Evolutionary conservation across 1,140 invertebrate genomes (phyloP), one percentile per base, ranked within the genome.

Genomic region (Lepidurus apus): DNA sequence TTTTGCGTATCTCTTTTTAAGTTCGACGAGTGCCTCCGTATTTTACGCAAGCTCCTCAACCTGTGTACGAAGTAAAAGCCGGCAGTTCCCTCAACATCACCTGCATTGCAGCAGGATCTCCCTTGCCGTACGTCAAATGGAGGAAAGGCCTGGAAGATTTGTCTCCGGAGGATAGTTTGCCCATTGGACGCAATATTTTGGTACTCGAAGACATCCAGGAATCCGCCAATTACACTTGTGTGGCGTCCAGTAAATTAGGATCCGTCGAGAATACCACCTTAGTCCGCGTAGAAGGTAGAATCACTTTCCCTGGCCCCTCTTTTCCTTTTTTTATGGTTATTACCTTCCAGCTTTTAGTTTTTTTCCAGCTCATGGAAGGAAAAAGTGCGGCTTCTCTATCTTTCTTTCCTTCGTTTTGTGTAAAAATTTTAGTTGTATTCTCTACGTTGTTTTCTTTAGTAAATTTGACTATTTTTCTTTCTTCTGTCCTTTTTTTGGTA

Each of bases 51-150:
- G 93, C 92, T 65, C 95, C 96, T 21, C 91, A 94, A 42, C 84
- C 89, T 10, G 84, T 92, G 26, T 92, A 90, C 76, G 94, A 97
- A 84, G 95, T 99, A 42, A 94, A 94, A 90, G 87, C 96, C 17
- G 95, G 95, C 8, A 91, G 91, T 0, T 92, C 92, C 82, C 86
- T 98, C 74, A 98, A 97, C 85, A 87, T 99, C 74, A 97, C 95
- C 65, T 99, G 98, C 84, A 95, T 98, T 13, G 98, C 97, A 17
- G 92, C 95, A 8, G 97, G 98, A 0, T 95, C 97, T 0, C 98
- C 98, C 0, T 98, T 98, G 95, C 98, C 98, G 0, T 92, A 91
- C 82, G 96, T 99, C 74, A 97, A 95, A 85, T 99, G 96, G 96
- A 90, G 93, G 79, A 93, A 95, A 86, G 95, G 93, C 83, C 83